Conservation (phyloP, 1,140 invertebrate genomes). For the Anadara kagoshimensis region DNA sequence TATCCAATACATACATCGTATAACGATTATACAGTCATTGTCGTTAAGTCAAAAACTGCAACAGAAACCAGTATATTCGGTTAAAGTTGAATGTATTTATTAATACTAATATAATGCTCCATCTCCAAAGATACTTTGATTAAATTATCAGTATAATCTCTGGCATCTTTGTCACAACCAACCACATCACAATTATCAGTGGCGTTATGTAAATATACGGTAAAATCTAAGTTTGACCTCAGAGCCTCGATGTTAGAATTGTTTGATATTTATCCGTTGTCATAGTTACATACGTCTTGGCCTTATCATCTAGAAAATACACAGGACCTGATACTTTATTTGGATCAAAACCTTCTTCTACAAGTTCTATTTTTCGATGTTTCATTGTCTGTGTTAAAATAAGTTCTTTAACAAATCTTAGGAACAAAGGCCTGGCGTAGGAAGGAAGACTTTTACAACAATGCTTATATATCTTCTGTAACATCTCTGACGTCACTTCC, state of each 20-base stretch:
- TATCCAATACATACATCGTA: no score
- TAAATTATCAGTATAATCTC: no score
- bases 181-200: no score
- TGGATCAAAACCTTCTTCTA: constrained; percentile 91
- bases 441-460: constrained; percentile 78
- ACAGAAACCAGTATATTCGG: no score
- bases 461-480: constrained; percentile 50
- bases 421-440: constrained; percentile 90
- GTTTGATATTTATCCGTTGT: constrained; percentile 1
- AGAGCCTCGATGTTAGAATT: constrained; percentile 5
- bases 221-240: background rate
- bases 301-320: constrained; percentile 80
- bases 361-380: constrained; percentile 78
- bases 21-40: no score
- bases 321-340: constrained; percentile 84
- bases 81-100: no score
- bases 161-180: no score
- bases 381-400: constrained; percentile 48
- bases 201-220: no score
- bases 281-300: constrained; percentile 73
- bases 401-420: constrained; percentile 78
- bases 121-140: no score
- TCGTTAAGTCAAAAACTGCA: no score
- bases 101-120: no score
- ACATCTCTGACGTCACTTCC: constrained; percentile 27